A percentile compares a stretch with the other conserved stretches of the same genome.
phyloP scores from a whole-genome alignment of 2,113 vertebrate species.

The Nerophis ophidion region DNA sequence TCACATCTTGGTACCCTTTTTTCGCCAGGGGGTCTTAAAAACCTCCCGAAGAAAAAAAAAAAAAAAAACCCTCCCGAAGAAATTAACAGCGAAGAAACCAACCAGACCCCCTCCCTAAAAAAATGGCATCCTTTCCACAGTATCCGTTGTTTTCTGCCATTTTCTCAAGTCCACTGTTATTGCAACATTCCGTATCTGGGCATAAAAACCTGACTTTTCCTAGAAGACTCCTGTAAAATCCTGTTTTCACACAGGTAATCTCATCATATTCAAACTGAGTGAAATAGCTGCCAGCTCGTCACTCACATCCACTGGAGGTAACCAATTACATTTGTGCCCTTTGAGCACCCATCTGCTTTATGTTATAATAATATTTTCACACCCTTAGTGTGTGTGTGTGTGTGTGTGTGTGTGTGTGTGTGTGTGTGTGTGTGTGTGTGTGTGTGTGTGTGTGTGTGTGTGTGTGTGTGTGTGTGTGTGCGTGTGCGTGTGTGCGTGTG shows the following conservation, averaged over 20 bases:
- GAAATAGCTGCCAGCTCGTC: conserved; percentile 24
- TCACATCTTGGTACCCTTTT: not conserved
- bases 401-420: no score
- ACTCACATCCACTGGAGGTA: conserved; percentile 30
- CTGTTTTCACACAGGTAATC: no score
- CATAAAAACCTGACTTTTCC: no score
- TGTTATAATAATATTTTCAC: conserved; percentile 47
- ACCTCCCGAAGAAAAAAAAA: not conserved
- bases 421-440: no score
- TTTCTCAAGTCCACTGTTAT: no score
- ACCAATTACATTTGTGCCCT: conserved; percentile 57
- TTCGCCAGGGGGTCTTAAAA: not conserved
- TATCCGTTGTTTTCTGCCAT: no score
- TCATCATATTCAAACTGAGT: not conserved
- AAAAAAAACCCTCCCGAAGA: not conserved
- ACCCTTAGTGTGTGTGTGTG: conserved; percentile 6
- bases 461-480: no score
- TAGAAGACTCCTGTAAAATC: no score
- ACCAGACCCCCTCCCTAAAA: no score
- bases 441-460: not conserved
- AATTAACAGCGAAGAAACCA: not conserved
- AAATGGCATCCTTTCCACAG: no score
- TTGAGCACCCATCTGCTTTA: conserved; percentile 50
- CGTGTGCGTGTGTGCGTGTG: not conserved
- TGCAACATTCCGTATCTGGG: no score